Conservation (phyloP, 2,888 invertebrate species). For the Lymantria monacha region DNA sequence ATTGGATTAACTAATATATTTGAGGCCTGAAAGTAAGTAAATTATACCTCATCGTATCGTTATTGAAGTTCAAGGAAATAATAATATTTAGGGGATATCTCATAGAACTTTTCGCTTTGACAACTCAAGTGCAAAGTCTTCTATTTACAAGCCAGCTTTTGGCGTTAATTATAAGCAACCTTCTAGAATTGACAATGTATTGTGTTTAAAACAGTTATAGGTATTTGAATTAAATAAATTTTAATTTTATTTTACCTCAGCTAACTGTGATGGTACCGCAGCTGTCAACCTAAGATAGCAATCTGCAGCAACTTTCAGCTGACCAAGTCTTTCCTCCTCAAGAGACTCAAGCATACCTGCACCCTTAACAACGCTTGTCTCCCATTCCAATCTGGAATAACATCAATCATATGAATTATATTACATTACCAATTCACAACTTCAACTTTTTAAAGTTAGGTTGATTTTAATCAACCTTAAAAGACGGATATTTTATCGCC, state of each 20-base stretch:
- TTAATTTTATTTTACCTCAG: conserved; percentile 76
- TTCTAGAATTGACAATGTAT: too few species aligned
- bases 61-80: too few species aligned
- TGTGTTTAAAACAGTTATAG: too few species aligned
- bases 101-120: too few species aligned
- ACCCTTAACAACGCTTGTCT: conserved; percentile 93
- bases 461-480: too few species aligned
- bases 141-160: too few species aligned
- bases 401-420: neutral
- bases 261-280: conserved; percentile 90
- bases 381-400: conserved; percentile 90
- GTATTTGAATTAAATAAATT: too few species aligned
- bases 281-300: conserved; percentile 84
- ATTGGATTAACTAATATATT: conserved; percentile 87
- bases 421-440: neutral
- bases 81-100: too few species aligned
- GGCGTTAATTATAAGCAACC: too few species aligned
- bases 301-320: conserved; percentile 87
- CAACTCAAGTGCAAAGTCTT: too few species aligned
- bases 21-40: conserved; percentile 78
- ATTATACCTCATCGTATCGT: neutral
- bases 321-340: conserved; percentile 93
- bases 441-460: too few species aligned
- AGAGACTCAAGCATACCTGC: conserved; percentile 92
- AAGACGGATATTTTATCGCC: too few species aligned